A percentile compares a stretch with the other conserved stretches of the same genome.
These are phyloP conservation scores for Mythimna vitellina DNA, from an alignment of 2,888 invertebrate genomes.

Conservation along the genomic window DNA sequence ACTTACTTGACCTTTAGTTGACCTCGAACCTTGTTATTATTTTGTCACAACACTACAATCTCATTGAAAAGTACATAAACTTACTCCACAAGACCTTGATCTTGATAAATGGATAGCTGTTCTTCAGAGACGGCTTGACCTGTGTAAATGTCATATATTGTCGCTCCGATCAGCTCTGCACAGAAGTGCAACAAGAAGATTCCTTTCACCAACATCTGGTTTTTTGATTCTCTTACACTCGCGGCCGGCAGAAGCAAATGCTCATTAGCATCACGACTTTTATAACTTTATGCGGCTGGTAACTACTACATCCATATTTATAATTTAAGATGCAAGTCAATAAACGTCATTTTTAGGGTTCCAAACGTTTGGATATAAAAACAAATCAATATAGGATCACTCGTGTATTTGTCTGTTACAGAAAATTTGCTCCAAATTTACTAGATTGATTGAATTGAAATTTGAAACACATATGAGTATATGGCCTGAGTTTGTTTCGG, in stretches of 20 bases:
- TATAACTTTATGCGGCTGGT: conserved; percentile 18
- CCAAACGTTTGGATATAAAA: no score
- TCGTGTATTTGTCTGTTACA: no score
- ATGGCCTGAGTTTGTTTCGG: no score
- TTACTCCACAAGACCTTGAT: conserved; percentile 26
- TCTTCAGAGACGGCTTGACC: not conserved
- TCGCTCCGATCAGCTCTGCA: conserved; percentile 8
- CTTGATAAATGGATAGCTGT: conserved; percentile 4
- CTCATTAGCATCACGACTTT: conserved; percentile 12
- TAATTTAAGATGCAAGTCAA: conserved; percentile 28
- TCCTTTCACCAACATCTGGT: conserved; percentile 33
- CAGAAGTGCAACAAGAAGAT: conserved; percentile 32
- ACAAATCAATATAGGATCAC: no score
- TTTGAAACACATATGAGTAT: no score
- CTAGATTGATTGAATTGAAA: no score
- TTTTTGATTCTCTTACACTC: conserved; percentile 18
- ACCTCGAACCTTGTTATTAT: no score
- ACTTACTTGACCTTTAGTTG: no score
- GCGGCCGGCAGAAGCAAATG: conserved; percentile 18
- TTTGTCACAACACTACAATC: no score
- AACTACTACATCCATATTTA: conserved; percentile 17
- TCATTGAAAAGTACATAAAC: not conserved
- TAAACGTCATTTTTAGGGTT: conserved; percentile 22
- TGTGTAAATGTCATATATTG: not conserved
- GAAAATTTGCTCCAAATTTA: no score